phyloP scores from a whole-genome alignment of 2,888 invertebrate genomes.

The Cheilosia variabilis region DNA sequence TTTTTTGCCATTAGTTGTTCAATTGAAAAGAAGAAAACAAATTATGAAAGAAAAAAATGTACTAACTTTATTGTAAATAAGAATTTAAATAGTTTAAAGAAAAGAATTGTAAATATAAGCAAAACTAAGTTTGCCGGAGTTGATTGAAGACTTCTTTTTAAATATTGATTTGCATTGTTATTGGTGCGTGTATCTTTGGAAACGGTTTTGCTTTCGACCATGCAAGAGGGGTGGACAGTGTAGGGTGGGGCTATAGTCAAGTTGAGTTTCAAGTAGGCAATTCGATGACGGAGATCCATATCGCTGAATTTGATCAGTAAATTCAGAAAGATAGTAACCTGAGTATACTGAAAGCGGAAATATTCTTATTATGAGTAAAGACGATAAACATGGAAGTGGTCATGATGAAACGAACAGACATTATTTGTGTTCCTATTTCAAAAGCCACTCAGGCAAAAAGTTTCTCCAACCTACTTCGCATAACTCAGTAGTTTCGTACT shows the following conservation, averaged over 20 bases:
- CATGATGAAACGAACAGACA: too few relatives aligned
- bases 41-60: constrained; percentile 31
- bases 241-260: neutral
- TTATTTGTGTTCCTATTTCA: too few relatives aligned
- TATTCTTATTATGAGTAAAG: too few relatives aligned
- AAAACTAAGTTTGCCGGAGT: constrained; percentile 20
- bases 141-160: constrained; percentile 11
- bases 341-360: too few relatives aligned
- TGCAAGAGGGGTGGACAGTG: neutral
- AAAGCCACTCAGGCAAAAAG: too few relatives aligned
- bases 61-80: constrained; percentile 67
- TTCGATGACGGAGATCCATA: too few relatives aligned
- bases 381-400: too few relatives aligned
- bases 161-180: constrained; percentile 35
- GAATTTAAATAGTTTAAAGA: constrained; percentile 6
- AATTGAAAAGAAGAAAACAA: constrained; percentile 39
- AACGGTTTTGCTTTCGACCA: constrained; percentile 9
- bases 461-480: too few relatives aligned
- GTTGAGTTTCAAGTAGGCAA: too few relatives aligned
- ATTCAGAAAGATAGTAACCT: too few relatives aligned
- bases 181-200: constrained; percentile 23
- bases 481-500: too few relatives aligned
- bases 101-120: constrained; percentile 55
- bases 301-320: too few relatives aligned
- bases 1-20: constrained; percentile 68